Base-by-base conservation (phyloP, 2,888 invertebrate genomes). In the Lithophane leautieri region DNA sequence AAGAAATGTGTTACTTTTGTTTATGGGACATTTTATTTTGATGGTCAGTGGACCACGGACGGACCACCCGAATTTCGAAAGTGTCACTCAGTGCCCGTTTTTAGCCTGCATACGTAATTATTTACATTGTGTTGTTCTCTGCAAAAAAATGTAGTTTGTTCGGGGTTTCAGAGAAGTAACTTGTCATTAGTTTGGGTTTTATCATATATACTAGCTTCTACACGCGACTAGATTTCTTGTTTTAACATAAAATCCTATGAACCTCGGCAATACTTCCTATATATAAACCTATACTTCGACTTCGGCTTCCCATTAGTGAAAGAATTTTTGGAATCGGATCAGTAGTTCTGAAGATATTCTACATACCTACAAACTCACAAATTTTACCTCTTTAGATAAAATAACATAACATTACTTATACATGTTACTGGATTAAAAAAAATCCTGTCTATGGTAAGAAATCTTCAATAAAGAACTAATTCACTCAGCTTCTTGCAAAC, bases 1-100 rank as follows among this genome's bases (percentile, higher is more conserved):
- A 84, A 82, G 87, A 89, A 90, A 79, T 80, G 84, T 89, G 88
- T 88, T 87, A 85, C 83, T 80, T 75, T 88, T 88, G 83, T 91
- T 90, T 90, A 89, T 83, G 88, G 81, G 84, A 81, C 81, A 78
- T 42, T 81, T 81, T 82, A 86, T 77, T 73, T 77, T 65, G 88
- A 89, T 91, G 91, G 91, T 91, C 92, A 87, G 62, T 50, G 22
- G 44, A 58, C 54, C 47, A 67, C 50, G 14, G 61, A 58, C 44
- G 71, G 84, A 86, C 87, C 88, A 88, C 88, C 88, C 87, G 63
- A 87, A 75, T 73, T 79, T 73, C 19, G 56, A 87, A 85, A 71
- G 58, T 68, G 72, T 73, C 61, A 60, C 56, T 63, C 56, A 50
- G 50, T 54, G 70, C 1, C 25, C 52, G 4, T 73, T 85, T 71